Conservation (phyloP, 1,140 invertebrate genomes). For the Phortica variegata region DNA sequence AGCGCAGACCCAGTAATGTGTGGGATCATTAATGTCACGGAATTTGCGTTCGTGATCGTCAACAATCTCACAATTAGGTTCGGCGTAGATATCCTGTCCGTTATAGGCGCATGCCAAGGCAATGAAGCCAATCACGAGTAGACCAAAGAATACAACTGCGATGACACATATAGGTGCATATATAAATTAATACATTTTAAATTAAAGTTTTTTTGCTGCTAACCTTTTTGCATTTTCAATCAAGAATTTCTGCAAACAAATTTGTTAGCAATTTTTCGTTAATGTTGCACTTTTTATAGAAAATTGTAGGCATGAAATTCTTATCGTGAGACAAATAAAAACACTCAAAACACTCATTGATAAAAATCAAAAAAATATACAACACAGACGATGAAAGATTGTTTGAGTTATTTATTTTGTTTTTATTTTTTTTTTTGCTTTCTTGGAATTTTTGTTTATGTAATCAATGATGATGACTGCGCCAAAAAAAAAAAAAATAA, state of each 20-base stretch:
- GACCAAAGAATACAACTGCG: conserved; percentile 40
- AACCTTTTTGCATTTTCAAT: conserved; percentile 39
- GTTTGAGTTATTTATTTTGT: conserved; percentile 11
- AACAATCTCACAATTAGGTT: conserved; percentile 43
- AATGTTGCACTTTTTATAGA: conserved; percentile 29
- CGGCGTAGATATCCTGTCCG: conserved; percentile 50
- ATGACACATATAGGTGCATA: no score
- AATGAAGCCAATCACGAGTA: no score
- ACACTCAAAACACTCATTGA: conserved; percentile 29
- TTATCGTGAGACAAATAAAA: conserved; percentile 44
- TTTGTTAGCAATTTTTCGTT: conserved; percentile 6
- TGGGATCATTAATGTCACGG: conserved; percentile 50
- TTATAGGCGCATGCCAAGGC: conserved; percentile 35
- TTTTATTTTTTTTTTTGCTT: conserved; percentile 6
- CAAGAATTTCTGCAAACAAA: no score
- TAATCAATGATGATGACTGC: no score
- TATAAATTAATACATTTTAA: no score
- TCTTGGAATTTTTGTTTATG: conserved; percentile 25
- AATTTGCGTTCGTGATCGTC: conserved; percentile 44
- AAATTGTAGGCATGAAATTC: conserved; percentile 2
- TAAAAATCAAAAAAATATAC: neutral
- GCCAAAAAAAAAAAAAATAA: no score
- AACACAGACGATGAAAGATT: no score
- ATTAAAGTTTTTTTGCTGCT: conserved; percentile 5
- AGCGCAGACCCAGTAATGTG: conserved; percentile 48